Percentiles rank a stretch among this genome's conserved stretches.
These are phyloP conservation scores for Parapristionchus giblindavisi DNA, from an alignment of 2,888 invertebrate species.

Conservation along the genomic window DNA sequence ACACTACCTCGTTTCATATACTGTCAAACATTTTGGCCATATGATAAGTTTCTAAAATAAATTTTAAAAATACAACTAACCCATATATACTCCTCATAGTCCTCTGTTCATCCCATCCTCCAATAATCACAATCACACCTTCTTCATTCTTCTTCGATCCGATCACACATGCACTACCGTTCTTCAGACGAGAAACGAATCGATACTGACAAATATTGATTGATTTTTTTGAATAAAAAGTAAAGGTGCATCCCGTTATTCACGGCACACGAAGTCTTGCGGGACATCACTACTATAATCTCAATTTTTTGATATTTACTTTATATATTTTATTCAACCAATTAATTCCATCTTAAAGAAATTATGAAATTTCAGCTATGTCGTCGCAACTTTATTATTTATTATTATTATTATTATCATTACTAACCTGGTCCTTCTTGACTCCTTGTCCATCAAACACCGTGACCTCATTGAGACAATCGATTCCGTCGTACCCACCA, in stretches of 20 bases:
- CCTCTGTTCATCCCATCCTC: slow-evolving; percentile 64
- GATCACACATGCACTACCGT: slow-evolving; percentile 42
- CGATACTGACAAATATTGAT: background rate
- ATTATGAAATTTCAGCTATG: too few relatives aligned
- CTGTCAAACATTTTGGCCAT: background rate
- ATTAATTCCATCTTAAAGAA: too few relatives aligned
- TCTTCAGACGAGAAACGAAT: slow-evolving; percentile 47
- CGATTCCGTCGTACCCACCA: slow-evolving; percentile 32
- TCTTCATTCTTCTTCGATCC: slow-evolving; percentile 19
- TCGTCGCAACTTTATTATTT: too few relatives aligned
- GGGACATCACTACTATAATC: too few relatives aligned
- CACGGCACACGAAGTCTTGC: too few relatives aligned
- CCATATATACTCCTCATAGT: slow-evolving; percentile 53
- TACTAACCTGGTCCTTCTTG: background rate
- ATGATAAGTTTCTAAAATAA: too few relatives aligned
- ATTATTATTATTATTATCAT: too few relatives aligned
- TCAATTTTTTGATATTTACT: too few relatives aligned
- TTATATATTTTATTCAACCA: too few relatives aligned
- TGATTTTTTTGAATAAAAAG: too few relatives aligned
- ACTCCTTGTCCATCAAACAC: slow-evolving; percentile 2
- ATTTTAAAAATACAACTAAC: slow-evolving; percentile 37
- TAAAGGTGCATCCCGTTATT: too few relatives aligned
- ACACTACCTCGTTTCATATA: too few relatives aligned
- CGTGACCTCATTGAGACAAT: slow-evolving; percentile 25
- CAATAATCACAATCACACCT: slow-evolving; percentile 51